phyloP scores from a whole-genome alignment of 2,797 vertebrate genomes.

The Trachurus trachurus region DNA sequence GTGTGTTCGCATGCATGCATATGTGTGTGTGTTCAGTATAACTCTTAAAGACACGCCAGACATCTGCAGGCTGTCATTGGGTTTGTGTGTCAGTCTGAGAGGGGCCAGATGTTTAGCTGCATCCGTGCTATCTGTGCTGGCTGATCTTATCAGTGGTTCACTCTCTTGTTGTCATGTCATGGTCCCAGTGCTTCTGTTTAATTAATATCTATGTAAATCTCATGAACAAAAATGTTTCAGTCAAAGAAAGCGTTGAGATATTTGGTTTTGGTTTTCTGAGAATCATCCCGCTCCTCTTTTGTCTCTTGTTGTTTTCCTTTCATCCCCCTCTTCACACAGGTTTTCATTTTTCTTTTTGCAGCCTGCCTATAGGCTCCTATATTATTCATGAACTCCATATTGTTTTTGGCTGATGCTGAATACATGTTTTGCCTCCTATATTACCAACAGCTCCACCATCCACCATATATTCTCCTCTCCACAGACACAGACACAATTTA shows the following conservation, averaged over 20 bases:
- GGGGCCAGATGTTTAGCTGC: constrained; percentile 49
- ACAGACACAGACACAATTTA: constrained; percentile 52
- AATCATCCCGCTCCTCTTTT: background rate
- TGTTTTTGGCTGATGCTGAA: constrained; percentile 66
- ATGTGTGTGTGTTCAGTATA: constrained; percentile 5
- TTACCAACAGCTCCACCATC: constrained; percentile 43
- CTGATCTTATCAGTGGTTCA: constrained; percentile 26
- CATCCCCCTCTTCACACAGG: constrained; percentile 19
- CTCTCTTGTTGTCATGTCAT: constrained; percentile 3
- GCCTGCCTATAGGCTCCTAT: constrained; percentile 64
- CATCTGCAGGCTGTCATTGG: constrained; percentile 64
- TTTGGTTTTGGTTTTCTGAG: constrained; percentile 1
- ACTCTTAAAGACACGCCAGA: constrained; percentile 42
- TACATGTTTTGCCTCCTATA: constrained; percentile 52
- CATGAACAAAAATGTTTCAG: background rate
- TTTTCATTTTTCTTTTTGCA: constrained; percentile 51
- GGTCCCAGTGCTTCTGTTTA: constrained; percentile 25
- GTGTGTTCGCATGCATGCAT: constrained; percentile 10
- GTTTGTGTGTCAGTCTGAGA: constrained; percentile 32
- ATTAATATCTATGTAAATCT: constrained; percentile 22
- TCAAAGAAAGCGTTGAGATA: constrained; percentile 13
- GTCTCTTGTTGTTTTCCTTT: background rate
- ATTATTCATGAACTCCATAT: constrained; percentile 76
- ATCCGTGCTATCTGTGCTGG: background rate
- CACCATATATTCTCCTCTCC: background rate